These are phyloP conservation scores for Beaufortia kweichowensis DNA, from an alignment of 2,113 vertebrate genomes.

Conservation along the genomic window DNA sequence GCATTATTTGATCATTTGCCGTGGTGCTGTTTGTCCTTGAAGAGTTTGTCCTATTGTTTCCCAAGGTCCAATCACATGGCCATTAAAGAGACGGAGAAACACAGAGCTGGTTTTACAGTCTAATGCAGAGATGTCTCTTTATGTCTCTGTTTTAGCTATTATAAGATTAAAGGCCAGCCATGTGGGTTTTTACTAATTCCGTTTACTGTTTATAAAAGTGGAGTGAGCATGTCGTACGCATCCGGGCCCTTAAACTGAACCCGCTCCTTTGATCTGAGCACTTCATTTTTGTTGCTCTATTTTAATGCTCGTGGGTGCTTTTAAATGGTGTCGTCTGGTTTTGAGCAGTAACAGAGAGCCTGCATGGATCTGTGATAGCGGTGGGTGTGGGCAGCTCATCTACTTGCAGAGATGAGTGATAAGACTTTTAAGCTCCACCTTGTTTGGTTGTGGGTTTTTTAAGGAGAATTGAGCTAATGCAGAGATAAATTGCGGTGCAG, in stretches of 20 bases:
- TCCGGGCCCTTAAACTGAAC: constrained; percentile 46
- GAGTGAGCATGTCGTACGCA: constrained; percentile 39
- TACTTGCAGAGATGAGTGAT: constrained; percentile 25
- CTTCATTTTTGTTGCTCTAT: constrained; percentile 47
- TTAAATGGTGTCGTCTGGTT: constrained; percentile 48
- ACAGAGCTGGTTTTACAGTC: constrained; percentile 18
- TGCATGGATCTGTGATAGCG: constrained; percentile 26
- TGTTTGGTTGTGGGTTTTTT: constrained; percentile 28
- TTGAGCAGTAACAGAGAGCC: constrained; percentile 30
- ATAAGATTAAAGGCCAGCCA: constrained; percentile 47
- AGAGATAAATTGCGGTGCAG: background rate
- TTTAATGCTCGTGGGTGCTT: constrained; percentile 48
- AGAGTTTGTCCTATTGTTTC: constrained; percentile 21
- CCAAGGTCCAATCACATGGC: background rate
- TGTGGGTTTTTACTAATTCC: constrained; percentile 39
- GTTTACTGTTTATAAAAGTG: constrained; percentile 39
- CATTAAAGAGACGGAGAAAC: constrained; percentile 28
- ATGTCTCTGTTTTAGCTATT: constrained; percentile 21
- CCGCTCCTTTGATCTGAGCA: constrained; percentile 48
- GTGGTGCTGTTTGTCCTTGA: constrained; percentile 62
- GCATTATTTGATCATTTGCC: constrained; percentile 66
- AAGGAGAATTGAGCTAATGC: background rate
- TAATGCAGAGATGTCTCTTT: background rate
- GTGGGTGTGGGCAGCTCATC: constrained; percentile 30
- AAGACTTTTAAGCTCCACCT: constrained; percentile 1